Evolutionary conservation across 1,140 invertebrate genomes (phyloP), one percentile per base, ranked within the genome.

Genomic region (Drosophila mojavensis): DNA sequence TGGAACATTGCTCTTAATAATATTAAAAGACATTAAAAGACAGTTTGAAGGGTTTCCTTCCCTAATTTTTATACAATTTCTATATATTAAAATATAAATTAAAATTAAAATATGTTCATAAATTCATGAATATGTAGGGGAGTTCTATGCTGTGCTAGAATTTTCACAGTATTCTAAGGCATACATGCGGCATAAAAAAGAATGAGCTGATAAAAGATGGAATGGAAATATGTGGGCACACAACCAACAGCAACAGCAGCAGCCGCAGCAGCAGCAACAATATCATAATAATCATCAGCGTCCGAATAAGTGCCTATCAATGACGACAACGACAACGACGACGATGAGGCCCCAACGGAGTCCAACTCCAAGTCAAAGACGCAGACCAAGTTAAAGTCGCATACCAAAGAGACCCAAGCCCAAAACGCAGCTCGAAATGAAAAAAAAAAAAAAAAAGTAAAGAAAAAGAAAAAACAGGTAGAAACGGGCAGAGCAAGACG

Each of bases 211-310:
- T 61, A 53, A 39, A 53, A 66, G 28, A 64, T 39, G 61, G 39
- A 41, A 51, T 58, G 47, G 55, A 59, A 65, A 45, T 56, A 68
- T 50, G 64, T 58, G 64, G 58, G 59, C 51, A 68, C 55, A 65
- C 55, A 30, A 47, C 33, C 33, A 33, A 3, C 28, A 30, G 6
- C 28, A 30, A 6, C 28, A 30, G 5, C 28, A 47, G 33, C 62
- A 53, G 47, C 67, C 58, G 55, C 68, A 79, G 66, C 81, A 72
- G 79, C 83, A 78, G 83, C 83, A 82, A 89, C 83, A 88, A 89
- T 86, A 86, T 86, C 83, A 86, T 86, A 86, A 86, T 86, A 86
- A 86, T 84, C 81, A 84, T 84, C 81, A 84, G 74, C 74, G 74
- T 71, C 78, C 78, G 81, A 75, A 84, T 86, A 86, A 86, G 83